Evolutionary conservation across 2,113 vertebrate species (phyloP).

Genomic region (Glaucomys volans): DNA sequence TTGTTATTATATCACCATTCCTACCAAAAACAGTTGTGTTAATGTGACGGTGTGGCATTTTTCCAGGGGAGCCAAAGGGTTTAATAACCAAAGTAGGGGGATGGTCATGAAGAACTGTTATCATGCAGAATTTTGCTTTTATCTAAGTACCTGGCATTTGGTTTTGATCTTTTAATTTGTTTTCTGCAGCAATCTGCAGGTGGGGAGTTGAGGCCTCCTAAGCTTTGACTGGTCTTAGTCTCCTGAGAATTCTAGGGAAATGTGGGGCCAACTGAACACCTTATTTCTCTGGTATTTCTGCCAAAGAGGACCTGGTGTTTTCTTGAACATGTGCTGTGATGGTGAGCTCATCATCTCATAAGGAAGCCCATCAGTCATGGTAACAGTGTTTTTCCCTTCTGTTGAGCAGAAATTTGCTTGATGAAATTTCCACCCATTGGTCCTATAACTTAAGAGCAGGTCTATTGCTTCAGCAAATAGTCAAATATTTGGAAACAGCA

Average conservation of each 20-base stretch:
- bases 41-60: not conserved
- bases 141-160: slow-evolving; percentile 19
- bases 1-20: not conserved
- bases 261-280: not conserved
- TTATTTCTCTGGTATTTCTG: slow-evolving; percentile 2
- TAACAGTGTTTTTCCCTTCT: not conserved
- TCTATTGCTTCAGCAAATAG: not conserved
- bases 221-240: not conserved
- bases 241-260: not conserved
- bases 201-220: slow-evolving; percentile 17
- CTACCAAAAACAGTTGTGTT: not conserved
- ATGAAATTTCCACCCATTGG: not conserved
- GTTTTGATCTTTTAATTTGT: slow-evolving; percentile 4
- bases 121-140: not conserved
- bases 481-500: not conserved
- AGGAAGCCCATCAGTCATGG: not conserved
- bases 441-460: not conserved
- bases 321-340: not conserved
- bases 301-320: not conserved
- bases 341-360: not conserved
- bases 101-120: not conserved
- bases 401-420: not conserved
- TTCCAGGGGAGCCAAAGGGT: not conserved
- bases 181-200: slow-evolving; percentile 3
- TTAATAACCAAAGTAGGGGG: not conserved